Base-by-base conservation (phyloP, 2,113 vertebrate species). In the Caranx melampygus region DNA sequence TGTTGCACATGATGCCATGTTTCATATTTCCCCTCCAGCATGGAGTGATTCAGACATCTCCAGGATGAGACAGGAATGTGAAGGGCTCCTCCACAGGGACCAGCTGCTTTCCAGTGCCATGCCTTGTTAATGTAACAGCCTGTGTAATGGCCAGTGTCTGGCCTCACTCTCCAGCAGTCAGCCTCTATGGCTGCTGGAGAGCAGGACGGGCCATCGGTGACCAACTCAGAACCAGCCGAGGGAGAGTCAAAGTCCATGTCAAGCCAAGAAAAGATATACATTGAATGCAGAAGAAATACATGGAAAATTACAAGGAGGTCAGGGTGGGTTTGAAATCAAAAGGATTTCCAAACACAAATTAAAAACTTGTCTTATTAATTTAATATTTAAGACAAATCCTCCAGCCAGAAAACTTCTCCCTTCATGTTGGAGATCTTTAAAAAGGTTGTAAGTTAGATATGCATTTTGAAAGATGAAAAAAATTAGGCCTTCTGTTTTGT, bases 71-170 rank as follows among this genome's bases (percentile, higher is more conserved):
- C 68, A 71, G 71, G 89, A 91, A 85, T 81, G 84, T 66, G 62
- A 68, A 14, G 21, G 44, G 60, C 72, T 86, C 74, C 57, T 84
- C 37, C 67, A 60, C 60, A 54, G n/a, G 37, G 66, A 73, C 57
- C 87, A 88, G 91, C 87, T 91, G 90, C 75, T 69, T 81, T 73
- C 44, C 77, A 65, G 78, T 58, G 84, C 75, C 84, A 60, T 35
- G 76, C 49, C 91, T 83, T 70, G 83, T 82, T 89, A 85, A 83
- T 85, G 33, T 72, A 78, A 78, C 75, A 65, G 80, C 37, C 61
- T 76, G 73, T 74, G 78, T 69, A 81, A 81, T 75, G 57, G 75
- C 31, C 66, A 72, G 69, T 3, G 72, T 84, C 86, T 85, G 79
- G 60, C 47, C 57, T 35, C 59, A 6, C 73, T 88, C 47, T 68